These are phyloP conservation scores for Neodon shergylaensis DNA, from an alignment of 2,113 vertebrate species.

Conservation along the genomic window DNA sequence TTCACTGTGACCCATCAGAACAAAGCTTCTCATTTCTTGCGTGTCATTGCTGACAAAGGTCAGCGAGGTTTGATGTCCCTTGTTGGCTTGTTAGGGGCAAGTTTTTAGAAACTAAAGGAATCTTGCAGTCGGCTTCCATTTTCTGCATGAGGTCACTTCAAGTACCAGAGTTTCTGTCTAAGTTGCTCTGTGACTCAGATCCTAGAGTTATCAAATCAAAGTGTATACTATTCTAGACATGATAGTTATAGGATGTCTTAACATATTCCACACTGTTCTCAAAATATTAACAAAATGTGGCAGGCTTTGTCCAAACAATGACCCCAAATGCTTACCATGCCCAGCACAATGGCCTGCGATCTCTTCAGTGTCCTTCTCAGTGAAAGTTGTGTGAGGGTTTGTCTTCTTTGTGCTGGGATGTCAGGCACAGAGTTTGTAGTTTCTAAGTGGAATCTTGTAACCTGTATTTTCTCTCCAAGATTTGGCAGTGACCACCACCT, in stretches of 20 bases:
- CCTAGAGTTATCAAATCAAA: neutral
- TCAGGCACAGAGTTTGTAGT: fast-evolving
- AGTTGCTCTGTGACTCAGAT: neutral
- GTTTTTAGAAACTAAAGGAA: neutral
- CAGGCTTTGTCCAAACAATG: neutral
- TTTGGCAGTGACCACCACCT: neutral
- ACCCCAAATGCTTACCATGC: neutral
- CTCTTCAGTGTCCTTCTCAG: fast-evolving
- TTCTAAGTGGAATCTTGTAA: neutral
- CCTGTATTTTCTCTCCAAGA: neutral
- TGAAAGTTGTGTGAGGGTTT: fast-evolving
- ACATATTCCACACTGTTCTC: neutral
- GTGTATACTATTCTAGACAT: neutral
- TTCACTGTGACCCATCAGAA: neutral
- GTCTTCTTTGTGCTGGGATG: neutral
- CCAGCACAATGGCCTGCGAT: neutral
- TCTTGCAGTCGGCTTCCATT: neutral
- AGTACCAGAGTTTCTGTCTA: neutral
- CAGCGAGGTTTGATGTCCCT: neutral
- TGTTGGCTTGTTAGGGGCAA: neutral
- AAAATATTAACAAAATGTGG: neutral
- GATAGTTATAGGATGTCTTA: neutral
- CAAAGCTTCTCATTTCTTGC: neutral
- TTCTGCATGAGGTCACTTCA: neutral
- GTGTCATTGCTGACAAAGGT: no score